Percentiles rank a stretch among this genome's conserved stretches.
These are phyloP conservation scores for Heliocidaris erythrogramma DNA, from an alignment of 35 echinoderm and acorn worm genomes.

Conservation along the genomic window DNA sequence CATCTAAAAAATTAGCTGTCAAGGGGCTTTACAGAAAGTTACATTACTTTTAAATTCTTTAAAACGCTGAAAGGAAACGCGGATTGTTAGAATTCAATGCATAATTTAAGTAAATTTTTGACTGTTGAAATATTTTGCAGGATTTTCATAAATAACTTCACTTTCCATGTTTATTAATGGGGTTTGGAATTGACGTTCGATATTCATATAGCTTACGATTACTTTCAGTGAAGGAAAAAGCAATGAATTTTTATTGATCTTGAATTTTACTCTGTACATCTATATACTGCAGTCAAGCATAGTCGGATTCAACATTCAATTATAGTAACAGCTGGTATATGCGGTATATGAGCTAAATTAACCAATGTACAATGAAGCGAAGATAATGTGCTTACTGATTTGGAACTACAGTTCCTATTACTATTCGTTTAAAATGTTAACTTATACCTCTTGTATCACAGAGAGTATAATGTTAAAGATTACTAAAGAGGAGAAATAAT, in stretches of 20 bases:
- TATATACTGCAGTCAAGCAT: not conserved
- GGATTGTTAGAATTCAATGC: not conserved
- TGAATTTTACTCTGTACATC: not conserved
- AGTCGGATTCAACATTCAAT: not conserved
- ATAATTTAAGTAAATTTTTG: not conserved
- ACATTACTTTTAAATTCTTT: too few species aligned
- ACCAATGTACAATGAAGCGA: not conserved
- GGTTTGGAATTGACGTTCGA: not conserved
- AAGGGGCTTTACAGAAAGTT: too few species aligned
- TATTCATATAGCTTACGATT: constrained; percentile 3
- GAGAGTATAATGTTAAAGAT: too few species aligned
- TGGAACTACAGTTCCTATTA: not conserved
- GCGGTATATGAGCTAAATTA: not conserved
- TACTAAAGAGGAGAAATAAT: too few species aligned
- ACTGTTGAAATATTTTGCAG: not conserved
- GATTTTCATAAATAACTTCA: not conserved
- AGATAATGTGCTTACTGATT: not conserved
- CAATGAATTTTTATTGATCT: constrained; percentile 8
- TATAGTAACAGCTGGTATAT: not conserved
- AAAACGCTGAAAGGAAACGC: too few species aligned
- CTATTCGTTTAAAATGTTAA: too few species aligned
- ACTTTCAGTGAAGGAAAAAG: not conserved
- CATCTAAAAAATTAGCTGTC: too few species aligned
- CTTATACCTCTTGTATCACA: too few species aligned
- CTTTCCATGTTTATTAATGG: not conserved